phyloP scores from a whole-genome alignment of 2,888 invertebrate genomes.

The Drosophila paramelanica region DNA sequence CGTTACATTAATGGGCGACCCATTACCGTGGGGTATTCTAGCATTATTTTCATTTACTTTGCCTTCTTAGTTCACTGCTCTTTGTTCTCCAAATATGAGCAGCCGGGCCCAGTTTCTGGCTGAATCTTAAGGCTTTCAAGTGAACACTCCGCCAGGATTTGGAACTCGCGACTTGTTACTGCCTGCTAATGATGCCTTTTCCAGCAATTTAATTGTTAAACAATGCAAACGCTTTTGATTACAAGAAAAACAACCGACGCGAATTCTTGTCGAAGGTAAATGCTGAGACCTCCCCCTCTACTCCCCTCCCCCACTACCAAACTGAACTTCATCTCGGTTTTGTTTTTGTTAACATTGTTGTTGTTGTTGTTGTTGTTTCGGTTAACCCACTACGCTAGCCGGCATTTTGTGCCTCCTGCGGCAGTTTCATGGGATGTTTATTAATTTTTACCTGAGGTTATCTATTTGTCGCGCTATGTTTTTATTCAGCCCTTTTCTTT shows the following conservation, averaged over 20 bases:
- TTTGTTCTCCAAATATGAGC: conserved; percentile 52
- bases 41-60: conserved; percentile 67
- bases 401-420: conserved; percentile 35
- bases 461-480: conserved; percentile 77
- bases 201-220: conserved; percentile 81
- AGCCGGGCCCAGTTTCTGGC: neutral
- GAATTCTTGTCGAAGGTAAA: conserved; percentile 23
- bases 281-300: too few relatives aligned
- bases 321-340: conserved; percentile 1
- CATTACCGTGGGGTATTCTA: conserved; percentile 75
- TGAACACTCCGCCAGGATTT: conserved; percentile 52
- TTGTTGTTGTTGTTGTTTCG: conserved; percentile 43
- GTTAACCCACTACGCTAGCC: conserved; percentile 2
- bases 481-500: conserved; percentile 56
- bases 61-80: conserved; percentile 29
- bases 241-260: conserved; percentile 70
- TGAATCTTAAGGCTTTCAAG: conserved; percentile 52
- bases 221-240: conserved; percentile 80
- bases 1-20: conserved; percentile 66
- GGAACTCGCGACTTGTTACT: conserved; percentile 36
- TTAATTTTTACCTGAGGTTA: conserved; percentile 81
- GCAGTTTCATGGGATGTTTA: conserved; percentile 62
- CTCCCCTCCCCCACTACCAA: neutral
- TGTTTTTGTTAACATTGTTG: conserved; percentile 33
- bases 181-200: conserved; percentile 79